Percentiles rank a stretch among this genome's conserved stretches.
Conservation (phyloP, 2,797 vertebrate species). For the Lycodopsis pacificus region DNA sequence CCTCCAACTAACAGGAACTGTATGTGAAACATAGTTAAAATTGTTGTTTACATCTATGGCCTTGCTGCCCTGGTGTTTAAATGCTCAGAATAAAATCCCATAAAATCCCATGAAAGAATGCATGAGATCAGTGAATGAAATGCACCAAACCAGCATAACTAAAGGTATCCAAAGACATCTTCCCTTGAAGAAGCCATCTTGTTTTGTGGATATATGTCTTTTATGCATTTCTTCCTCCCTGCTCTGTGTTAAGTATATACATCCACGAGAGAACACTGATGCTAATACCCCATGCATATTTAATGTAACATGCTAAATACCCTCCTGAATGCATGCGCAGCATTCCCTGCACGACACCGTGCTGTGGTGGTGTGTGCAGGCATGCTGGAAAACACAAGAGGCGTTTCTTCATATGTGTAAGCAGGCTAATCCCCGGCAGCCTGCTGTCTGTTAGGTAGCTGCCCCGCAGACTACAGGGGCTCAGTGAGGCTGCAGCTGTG, state of each 20-base stretch:
- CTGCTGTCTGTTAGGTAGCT: slow-evolving; percentile 8
- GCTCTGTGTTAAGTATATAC: neutral
- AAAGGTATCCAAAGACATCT: neutral
- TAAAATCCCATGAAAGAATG: neutral
- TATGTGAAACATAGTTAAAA: too few relatives aligned
- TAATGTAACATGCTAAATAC: slow-evolving; percentile 9
- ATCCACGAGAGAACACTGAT: slow-evolving; percentile 4
- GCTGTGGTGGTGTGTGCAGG: neutral
- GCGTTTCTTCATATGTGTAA: slow-evolving; percentile 4
- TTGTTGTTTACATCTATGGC: too few relatives aligned
- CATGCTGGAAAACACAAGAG: slow-evolving; percentile 4
- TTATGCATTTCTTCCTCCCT: neutral
- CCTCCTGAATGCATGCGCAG: slow-evolving; percentile 21
- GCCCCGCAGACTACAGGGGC: slow-evolving; percentile 25
- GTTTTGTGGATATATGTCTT: too few relatives aligned
- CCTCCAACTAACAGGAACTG: too few relatives aligned
- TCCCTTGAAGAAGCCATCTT: neutral
- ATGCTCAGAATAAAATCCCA: neutral
- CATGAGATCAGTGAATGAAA: neutral
- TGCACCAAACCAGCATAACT: neutral
- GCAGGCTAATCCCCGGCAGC: slow-evolving; percentile 12
- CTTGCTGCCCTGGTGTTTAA: too few relatives aligned
- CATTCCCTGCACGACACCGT: slow-evolving; percentile 5
- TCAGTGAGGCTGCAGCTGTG: slow-evolving; percentile 28
- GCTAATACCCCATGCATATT: slow-evolving; percentile 48